Percentiles rank a stretch among this genome's conserved stretches.
Evolutionary conservation across 2,888 invertebrate genomes (phyloP).

Genomic region (Alloscopus bannaensis): DNA sequence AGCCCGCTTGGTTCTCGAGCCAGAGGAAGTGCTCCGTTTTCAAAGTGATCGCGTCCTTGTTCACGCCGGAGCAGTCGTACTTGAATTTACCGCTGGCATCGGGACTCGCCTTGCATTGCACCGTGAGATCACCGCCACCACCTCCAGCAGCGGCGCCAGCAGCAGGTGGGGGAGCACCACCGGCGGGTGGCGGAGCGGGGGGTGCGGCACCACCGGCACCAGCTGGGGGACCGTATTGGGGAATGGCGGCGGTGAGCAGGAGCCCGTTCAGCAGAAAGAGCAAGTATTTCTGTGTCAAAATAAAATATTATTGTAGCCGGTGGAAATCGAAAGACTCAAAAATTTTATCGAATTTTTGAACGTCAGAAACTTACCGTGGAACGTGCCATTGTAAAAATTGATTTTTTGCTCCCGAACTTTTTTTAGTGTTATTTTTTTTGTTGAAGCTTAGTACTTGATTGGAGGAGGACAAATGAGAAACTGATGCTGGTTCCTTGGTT

Average conservation of each 20-base stretch:
- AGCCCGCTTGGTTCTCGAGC: conserved; percentile 41
- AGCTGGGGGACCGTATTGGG: conserved; percentile 40
- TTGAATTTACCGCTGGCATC: conserved; percentile 43
- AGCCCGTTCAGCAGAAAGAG: conserved; percentile 36
- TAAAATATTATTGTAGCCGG: no score
- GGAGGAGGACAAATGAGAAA: no score
- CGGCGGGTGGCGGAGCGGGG: conserved; percentile 20
- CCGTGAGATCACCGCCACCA: conserved; percentile 33
- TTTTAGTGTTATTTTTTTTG: no score
- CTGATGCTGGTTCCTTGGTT: no score
- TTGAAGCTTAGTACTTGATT: no score
- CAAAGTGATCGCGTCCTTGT: conserved; percentile 50
- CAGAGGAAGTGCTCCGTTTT: conserved; percentile 58
- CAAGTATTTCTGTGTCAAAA: conserved; percentile 18
- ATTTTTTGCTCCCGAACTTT: no score
- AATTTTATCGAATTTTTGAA: no score
- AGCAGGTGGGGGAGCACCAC: conserved; percentile 2
- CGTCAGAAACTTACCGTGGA: no score
- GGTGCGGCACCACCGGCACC: conserved; percentile 11
- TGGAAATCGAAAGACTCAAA: no score
- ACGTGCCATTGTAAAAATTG: no score
- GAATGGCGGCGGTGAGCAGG: conserved; percentile 38
- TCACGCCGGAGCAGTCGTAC: conserved; percentile 54
- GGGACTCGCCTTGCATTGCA: conserved; percentile 47
- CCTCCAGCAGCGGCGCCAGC: neutral